phyloP scores from a whole-genome alignment of 2,797 vertebrate genomes.

The Erpetoichthys calabaricus region DNA sequence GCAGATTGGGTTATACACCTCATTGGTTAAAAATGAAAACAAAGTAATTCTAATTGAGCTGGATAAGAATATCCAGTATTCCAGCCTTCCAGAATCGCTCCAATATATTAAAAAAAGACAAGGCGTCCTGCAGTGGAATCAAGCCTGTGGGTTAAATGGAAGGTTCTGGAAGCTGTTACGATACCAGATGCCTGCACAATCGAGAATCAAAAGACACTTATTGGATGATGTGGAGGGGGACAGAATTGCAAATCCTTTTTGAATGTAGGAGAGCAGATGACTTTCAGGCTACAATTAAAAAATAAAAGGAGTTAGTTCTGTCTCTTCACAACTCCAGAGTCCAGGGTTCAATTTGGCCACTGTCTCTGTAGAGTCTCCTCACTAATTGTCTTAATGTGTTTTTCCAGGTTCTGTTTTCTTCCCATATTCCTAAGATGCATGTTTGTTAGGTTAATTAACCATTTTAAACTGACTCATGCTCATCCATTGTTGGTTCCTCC shows the following conservation, averaged over 20 bases:
- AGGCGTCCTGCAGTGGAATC: conserved; percentile 57
- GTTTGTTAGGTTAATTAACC: too few relatives aligned
- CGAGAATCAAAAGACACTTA: neutral
- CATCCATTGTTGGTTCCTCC: too few relatives aligned
- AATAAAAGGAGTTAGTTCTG: too few relatives aligned
- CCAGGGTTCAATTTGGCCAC: too few relatives aligned
- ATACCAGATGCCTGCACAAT: conserved; percentile 62
- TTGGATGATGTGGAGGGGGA: neutral
- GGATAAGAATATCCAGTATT: conserved; percentile 61
- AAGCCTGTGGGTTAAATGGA: conserved; percentile 33
- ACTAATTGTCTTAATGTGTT: too few relatives aligned
- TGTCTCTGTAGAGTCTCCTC: too few relatives aligned
- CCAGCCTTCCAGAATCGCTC: conserved; percentile 67
- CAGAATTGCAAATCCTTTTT: neutral
- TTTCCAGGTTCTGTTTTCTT: too few relatives aligned
- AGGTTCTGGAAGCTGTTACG: conserved; percentile 77
- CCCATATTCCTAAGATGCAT: too few relatives aligned
- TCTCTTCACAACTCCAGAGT: too few relatives aligned
- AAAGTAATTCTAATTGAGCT: conserved; percentile 71
- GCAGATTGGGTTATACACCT: conserved; percentile 63
- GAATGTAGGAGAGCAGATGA: too few relatives aligned
- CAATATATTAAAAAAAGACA: conserved; percentile 64
- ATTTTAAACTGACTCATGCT: too few relatives aligned
- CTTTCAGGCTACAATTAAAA: too few relatives aligned
- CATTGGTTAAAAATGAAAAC: conserved; percentile 53